Evolutionary conservation across 2,888 invertebrate genomes (phyloP).

Genomic region (Orchesellides sinensis): DNA sequence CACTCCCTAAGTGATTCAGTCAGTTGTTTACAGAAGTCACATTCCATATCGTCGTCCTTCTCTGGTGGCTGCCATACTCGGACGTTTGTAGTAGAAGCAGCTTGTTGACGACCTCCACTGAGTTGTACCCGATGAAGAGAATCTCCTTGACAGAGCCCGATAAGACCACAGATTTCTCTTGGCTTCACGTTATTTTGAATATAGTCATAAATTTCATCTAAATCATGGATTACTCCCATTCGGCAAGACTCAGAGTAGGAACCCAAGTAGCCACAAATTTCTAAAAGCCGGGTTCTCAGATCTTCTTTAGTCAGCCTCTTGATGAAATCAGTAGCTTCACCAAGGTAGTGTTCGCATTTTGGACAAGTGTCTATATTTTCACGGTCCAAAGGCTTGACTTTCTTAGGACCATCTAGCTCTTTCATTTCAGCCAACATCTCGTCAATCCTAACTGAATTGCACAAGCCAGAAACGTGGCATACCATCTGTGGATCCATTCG

Average conservation of each 20-base stretch:
- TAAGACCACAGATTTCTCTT: constrained; percentile 85
- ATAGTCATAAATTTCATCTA: constrained; percentile 84
- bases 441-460: constrained; percentile 87
- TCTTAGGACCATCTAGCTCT: constrained; percentile 34
- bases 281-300: constrained; percentile 80
- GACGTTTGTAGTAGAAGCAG: constrained; percentile 62
- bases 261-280: constrained; percentile 82
- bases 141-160: constrained; percentile 83
- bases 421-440: constrained; percentile 80
- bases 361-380: constrained; percentile 73
- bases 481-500: constrained; percentile 94
- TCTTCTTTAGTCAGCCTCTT: constrained; percentile 80
- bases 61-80: constrained; percentile 75
- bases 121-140: constrained; percentile 47
- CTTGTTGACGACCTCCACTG: constrained; percentile 18
- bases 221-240: constrained; percentile 85
- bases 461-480: constrained; percentile 91
- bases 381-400: constrained; percentile 45
- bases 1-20: constrained; percentile 88
- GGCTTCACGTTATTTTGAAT: constrained; percentile 79
- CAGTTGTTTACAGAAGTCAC: constrained; percentile 91
- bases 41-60: constrained; percentile 80
- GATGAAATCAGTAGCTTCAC: constrained; percentile 78
- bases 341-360: constrained; percentile 75
- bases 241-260: constrained; percentile 89